phyloP scores from a whole-genome alignment of 2,797 vertebrate genomes.

The Muscicapa comitata region DNA sequence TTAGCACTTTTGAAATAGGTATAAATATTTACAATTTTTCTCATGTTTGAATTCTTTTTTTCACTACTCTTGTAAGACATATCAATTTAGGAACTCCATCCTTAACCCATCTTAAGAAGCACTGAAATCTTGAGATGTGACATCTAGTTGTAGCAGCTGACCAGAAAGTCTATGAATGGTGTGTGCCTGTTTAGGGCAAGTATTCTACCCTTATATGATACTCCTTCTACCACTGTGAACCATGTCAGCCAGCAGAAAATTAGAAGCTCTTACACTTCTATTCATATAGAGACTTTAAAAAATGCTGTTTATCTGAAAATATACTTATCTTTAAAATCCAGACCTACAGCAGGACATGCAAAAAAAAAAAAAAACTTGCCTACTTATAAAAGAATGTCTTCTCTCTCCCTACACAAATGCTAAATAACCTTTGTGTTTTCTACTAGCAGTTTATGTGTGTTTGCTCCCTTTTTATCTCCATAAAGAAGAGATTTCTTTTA shows the following conservation, averaged over 20 bases:
- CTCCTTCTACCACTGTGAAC: background rate
- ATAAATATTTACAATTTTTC: background rate
- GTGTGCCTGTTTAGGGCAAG: background rate
- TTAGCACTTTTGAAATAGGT: background rate
- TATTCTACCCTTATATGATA: background rate
- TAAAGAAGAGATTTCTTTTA: background rate
- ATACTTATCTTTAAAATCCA: background rate
- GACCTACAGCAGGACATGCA: background rate
- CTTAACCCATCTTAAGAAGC: background rate
- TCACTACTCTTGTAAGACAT: background rate
- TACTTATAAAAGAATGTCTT: background rate
- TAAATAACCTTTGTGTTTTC: background rate
- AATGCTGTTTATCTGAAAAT: background rate
- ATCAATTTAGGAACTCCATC: background rate
- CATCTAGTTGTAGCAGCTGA: background rate
- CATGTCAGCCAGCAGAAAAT: background rate
- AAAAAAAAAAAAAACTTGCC: background rate
- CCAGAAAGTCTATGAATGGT: rapidly evolving
- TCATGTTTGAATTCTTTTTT: background rate
- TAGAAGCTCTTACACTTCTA: background rate
- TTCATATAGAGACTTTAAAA: background rate
- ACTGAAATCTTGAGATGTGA: background rate
- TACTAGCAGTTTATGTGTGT: background rate
- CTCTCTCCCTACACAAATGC: background rate
- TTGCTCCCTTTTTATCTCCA: background rate